Base-by-base conservation (phyloP, 2,113 vertebrate species). In the Terrapene triunguis region DNA sequence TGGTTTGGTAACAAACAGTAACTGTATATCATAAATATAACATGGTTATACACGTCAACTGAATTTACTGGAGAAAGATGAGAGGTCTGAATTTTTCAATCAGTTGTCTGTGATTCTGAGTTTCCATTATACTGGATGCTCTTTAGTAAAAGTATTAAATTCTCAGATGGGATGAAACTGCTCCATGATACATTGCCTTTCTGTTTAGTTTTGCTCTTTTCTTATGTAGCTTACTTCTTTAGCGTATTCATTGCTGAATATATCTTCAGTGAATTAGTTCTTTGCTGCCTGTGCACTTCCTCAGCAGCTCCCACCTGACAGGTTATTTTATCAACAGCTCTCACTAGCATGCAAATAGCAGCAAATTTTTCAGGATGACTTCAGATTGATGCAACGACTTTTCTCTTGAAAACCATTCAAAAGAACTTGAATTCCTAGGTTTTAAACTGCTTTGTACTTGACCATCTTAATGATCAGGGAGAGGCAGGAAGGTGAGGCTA, bases 301-400 rank as follows among this genome's bases (percentile, higher is more conserved):
- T 74, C 94, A 95, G 74, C 27, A 84, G 83, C 35, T 29, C 50
- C 57, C 84, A 42, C 16, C 27, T 95, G 95, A 38, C 86, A 81
- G 4, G 21, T 29, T 11, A 16, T 93, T 54, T 93, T 90, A 44
- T 90, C 84, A 96, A 8, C 29, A 59, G 53, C n/a, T 94, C 86
- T 96, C 22, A 44, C 17, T 88, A 79, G 62, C 17, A 88, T 47
- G 2, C 94, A 59, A 84, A 86, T 11, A 3, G 35, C 4, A 69
- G 47, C n/a, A 86, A 59, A 55, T 29, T 78, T 88, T 65, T 76
- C 38, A 25, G 22, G 21, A 21, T 42, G 42, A 76, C 72, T 76
- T 76, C 22, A 72, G 32, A 42, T 76, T 44, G 72, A 42, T 76
- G 10, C 21, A 3, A 54, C 3, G 42, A 14, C 22, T 25, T 76